Evolutionary conservation across 2,888 invertebrate species (phyloP), one percentile per base, ranked within the genome.

Genomic region (Pristionchus japonicus): DNA sequence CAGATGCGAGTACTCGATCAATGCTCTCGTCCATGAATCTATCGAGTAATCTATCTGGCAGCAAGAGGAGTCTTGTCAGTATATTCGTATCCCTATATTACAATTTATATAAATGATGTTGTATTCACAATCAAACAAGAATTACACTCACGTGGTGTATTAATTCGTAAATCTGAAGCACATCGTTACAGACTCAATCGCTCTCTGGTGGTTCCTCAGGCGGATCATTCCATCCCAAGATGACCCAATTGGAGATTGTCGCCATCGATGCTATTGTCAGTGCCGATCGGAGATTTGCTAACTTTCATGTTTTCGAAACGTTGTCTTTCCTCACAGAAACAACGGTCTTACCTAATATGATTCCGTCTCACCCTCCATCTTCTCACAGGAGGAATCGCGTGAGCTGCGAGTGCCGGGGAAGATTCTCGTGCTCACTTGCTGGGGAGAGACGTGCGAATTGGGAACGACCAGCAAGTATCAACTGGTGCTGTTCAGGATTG

Each of bases 231-330:
- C 43, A 43, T 80, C 80, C 80, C 11, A 52, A 40, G 15, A 37
- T 34, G 84, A 57, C 52, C 13, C 84, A 61, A 7, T 6, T 84
- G 57, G 84, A 84, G 40, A 37, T 84, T 37, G 61, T 84, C 9
- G 84, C 84, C 37, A 84, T 84, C n/a, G 84, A 84, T 57, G 84
- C 84, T 40, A 74, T 74, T 20, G 74, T 74, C n/a, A n/a, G n/a
- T n/a, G n/a, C n/a, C n/a, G n/a, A n/a, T n/a, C n/a, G n/a, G n/a
- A n/a, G n/a, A n/a, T n/a, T n/a, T n/a, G n/a, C n/a, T n/a, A n/a
- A n/a, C n/a, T n/a, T n/a, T n/a, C n/a, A n/a, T n/a, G n/a, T n/a
- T n/a, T n/a, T n/a, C n/a, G n/a, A n/a, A n/a, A n/a, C n/a, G n/a
- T n/a, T n/a, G n/a, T n/a, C n/a, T n/a, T n/a, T n/a, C n/a, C n/a